Percentiles rank a stretch among this genome's conserved stretches.
phyloP scores from a whole-genome alignment of 2,113 vertebrate species.

The Tyto alba region DNA sequence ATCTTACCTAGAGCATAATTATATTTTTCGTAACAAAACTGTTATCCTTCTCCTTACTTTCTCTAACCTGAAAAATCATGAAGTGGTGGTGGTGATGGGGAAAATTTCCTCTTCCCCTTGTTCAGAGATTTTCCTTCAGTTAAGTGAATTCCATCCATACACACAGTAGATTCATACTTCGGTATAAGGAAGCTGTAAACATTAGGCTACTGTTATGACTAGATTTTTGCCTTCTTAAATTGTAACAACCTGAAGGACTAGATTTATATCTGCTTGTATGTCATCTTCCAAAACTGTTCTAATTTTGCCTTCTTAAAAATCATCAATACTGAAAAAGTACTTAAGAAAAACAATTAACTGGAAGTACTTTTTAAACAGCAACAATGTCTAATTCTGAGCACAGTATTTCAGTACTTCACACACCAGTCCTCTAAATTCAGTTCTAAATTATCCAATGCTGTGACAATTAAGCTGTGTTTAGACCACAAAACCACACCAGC shows the following conservation, averaged over 20 bases:
- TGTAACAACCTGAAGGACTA: not conserved
- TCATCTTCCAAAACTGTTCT: not conserved
- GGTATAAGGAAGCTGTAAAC: not conserved
- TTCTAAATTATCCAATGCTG: not conserved
- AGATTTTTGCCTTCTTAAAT: not conserved
- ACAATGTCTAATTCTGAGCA: not conserved
- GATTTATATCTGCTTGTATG: not conserved
- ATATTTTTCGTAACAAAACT: not conserved
- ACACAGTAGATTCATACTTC: not conserved
- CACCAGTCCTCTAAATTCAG: not conserved
- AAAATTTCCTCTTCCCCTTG: not conserved
- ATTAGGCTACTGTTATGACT: not conserved
- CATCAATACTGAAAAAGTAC: not conserved
- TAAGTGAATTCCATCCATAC: not conserved
- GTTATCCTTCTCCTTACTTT: not conserved
- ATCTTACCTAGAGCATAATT: not conserved
- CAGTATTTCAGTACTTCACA: not conserved
- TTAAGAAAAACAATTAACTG: not conserved
- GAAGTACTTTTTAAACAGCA: not conserved
- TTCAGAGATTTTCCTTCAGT: not conserved
- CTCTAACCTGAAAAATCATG: not conserved
- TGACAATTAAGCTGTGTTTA: not conserved
- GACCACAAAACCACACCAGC: not conserved
- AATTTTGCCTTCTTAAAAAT: not conserved
- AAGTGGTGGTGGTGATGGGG: too few species aligned